Percentiles rank a stretch among this genome's conserved stretches.
Evolutionary conservation across 2,113 vertebrate species (phyloP).

Genomic region (Eudyptes chrysolophus): DNA sequence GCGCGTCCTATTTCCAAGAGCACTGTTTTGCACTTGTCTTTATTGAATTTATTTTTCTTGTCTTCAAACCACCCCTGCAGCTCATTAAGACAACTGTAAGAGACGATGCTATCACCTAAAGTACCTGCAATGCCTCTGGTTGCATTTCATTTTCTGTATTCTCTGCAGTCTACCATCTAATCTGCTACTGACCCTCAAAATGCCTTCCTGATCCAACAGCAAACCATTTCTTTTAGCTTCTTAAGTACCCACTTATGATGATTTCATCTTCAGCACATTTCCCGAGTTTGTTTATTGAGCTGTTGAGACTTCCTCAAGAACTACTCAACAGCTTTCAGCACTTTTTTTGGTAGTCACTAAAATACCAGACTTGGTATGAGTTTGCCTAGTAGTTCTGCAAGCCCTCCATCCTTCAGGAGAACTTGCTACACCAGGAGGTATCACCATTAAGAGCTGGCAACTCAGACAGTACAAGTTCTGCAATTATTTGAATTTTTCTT

Average conservation of each 20-base stretch:
- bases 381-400: background rate
- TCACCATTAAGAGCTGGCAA: background rate
- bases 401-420: background rate
- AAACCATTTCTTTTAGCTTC: background rate
- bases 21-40: background rate
- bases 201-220: background rate
- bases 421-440: background rate
- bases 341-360: background rate
- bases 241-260: background rate
- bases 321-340: background rate
- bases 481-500: background rate
- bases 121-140: background rate
- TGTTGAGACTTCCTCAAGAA: background rate
- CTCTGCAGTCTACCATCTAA: background rate
- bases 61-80: background rate
- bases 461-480: background rate
- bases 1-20: fast-evolving
- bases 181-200: background rate
- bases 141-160: background rate
- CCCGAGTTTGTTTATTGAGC: background rate
- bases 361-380: background rate
- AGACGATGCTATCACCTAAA: background rate
- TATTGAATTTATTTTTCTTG: background rate
- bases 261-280: constrained; percentile 5
- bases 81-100: background rate